Evolutionary conservation across 2,797 vertebrate species (phyloP).

Genomic region (Takifugu rubripes): DNA sequence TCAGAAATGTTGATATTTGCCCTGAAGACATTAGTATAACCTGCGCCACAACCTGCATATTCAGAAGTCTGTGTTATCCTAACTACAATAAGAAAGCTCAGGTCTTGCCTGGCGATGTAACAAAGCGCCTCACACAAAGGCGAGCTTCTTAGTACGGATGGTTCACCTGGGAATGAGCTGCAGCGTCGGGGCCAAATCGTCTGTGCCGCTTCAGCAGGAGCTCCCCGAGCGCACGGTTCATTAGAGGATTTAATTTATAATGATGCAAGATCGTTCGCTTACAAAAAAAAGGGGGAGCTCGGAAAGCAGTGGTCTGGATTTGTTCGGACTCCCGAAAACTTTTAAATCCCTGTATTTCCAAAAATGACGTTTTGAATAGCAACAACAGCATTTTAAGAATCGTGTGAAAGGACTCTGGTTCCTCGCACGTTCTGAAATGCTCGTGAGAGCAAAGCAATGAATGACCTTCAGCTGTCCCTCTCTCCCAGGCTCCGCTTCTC

Average conservation of each 20-base stretch:
- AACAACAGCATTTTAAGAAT: not conserved
- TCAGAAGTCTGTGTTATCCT: constrained; percentile 10
- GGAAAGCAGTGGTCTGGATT: not conserved
- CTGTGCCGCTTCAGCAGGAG: constrained; percentile 13
- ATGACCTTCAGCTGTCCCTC: constrained; percentile 80
- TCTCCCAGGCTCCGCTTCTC: constrained; percentile 46
- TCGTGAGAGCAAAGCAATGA: constrained; percentile 47
- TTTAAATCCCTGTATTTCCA: not conserved
- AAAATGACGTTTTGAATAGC: not conserved
- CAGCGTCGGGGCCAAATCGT: constrained; percentile 12
- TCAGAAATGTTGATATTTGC: constrained; percentile 1
- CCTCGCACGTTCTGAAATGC: constrained; percentile 31
- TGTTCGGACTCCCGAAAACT: not conserved
- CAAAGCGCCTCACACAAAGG: constrained; percentile 13
- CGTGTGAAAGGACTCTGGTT: constrained; percentile 4
- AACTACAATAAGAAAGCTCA: constrained; percentile 5
- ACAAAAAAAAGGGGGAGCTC: not conserved
- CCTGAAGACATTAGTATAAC: not conserved
- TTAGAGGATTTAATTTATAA: constrained; percentile 28
- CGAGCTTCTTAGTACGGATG: constrained; percentile 15
- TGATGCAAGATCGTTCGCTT: constrained; percentile 22
- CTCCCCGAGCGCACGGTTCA: constrained; percentile 27
- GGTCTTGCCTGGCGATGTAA: constrained; percentile 11
- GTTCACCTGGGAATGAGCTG: constrained; percentile 27
- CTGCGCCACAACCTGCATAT: not conserved